Evolutionary conservation across 2,888 invertebrate species (phyloP), one percentile per base, ranked within the genome.

Genomic region (Orthonychiurus folsomi): DNA sequence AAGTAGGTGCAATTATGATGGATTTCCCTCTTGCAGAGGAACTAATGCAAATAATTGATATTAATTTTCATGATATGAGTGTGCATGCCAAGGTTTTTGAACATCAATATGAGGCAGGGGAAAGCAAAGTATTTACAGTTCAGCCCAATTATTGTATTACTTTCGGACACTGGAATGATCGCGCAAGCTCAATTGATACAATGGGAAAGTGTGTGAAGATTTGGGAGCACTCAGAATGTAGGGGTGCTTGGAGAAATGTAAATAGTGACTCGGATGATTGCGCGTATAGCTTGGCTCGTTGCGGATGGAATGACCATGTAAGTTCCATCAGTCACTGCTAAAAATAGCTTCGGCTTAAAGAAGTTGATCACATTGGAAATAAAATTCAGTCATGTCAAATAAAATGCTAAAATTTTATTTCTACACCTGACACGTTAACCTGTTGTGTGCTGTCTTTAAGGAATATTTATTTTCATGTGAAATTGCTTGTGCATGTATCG

Each of bases 91-190:
- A 52, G n/a, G 5, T 52, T 9, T 52, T 52, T 21, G 20, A 52
- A 52, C 52, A 52, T 52, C 23, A 52, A 5, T 20, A 52, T 21
- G 20, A 52, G n/a, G 52, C 20, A 52, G 52, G 52, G 52, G 52
- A 52, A 52, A 52, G 52, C 3, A 52, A 52, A 52, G n/a, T 52
- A 52, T 52, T 52, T 52, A 9, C 52, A 52, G n/a, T 52, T 52
- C 23, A 3, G n/a, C 52, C 9, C 5, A 52, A 52, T 52, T 9
- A 3, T 9, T 52, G 52, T 52, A 52, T 52, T 12, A 52, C 5
- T 52, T 52, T 52, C n/a, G 52, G 52, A 20, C 52, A 52, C n/a
- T 52, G 52, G 52, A 52, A 52, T 52, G 52, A 52, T 52, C 52
- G 52, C 3, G 52, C 52, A 12, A 52, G 52, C n/a, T 52, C 52